phyloP scores from a whole-genome alignment of 2,797 vertebrate genomes.

The Sebastes jordani region DNA sequence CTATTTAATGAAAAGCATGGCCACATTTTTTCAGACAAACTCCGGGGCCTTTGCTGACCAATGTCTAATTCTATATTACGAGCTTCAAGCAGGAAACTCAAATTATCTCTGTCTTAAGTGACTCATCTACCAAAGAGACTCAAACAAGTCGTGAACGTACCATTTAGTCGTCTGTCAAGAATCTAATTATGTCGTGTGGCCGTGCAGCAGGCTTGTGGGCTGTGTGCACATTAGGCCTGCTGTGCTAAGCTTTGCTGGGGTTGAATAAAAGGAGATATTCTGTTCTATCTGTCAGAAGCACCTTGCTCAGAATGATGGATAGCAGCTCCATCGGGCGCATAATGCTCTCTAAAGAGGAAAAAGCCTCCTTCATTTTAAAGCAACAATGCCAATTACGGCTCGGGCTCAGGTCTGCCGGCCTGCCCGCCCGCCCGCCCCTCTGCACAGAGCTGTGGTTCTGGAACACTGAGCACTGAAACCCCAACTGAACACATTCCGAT shows the following conservation, averaged over 20 bases:
- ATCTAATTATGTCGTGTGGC: conserved; percentile 4
- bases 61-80: neutral
- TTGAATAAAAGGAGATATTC: conserved; percentile 50
- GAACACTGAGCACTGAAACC: conserved; percentile 34
- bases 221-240: neutral
- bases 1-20: neutral
- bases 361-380: conserved; percentile 39
- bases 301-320: conserved; percentile 37
- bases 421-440: neutral
- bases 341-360: conserved; percentile 39
- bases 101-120: neutral
- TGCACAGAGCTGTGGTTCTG: conserved; percentile 7
- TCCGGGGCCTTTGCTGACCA: neutral
- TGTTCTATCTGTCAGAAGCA: conserved; percentile 48
- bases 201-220: neutral
- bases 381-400: conserved; percentile 40
- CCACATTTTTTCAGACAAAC: neutral
- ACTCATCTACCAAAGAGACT: neutral
- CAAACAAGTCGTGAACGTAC: neutral
- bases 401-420: conserved; percentile 3
- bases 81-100: neutral
- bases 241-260: neutral
- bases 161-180: conserved; percentile 3
- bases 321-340: conserved; percentile 14
- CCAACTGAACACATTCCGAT: conserved; percentile 14